Evolutionary conservation across 2,797 vertebrate genomes (phyloP), one percentile per base, ranked within the genome.

Genomic region (Amblyopsis hoosieri): DNA sequence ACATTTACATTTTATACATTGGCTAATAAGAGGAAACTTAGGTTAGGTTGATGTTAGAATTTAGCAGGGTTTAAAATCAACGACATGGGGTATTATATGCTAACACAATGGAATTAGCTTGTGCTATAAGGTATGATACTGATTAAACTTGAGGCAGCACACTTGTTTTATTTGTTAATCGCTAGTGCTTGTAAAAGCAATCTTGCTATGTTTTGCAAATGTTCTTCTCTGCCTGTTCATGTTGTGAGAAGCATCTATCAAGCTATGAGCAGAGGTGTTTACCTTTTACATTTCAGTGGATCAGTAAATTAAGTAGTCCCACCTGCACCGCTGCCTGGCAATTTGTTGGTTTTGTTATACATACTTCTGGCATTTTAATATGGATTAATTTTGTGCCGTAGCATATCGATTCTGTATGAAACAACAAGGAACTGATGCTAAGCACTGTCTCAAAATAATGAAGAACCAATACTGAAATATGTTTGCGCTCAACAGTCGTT

Each of bases 201-300:
- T 65, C 11, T 50, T 29, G 42, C 15, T 29, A 64, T 61, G 64
- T 72, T 77, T 66, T 61, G 48, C 48, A 29, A 66, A 51, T n/a
- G 37, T 51, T 56, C 51, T 49, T 42, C 64, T 33, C 76, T 85
- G 85, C 86, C 87, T 11, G 56, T 81, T 86, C 77, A 62, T 73
- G 75, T 87, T 82, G 71, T 61, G 49, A 66, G 60, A 62, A 57
- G 64, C 79, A 89, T 89, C 72, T 61, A 84, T 89, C 90, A 89
- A 64, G 49, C 55, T 75, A 42, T 61, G 71, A 83, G 69, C 71
- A 52, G 50, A 64, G 70, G 75, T 74, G 42, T 62, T 72, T 61
- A 69, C 51, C 60, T 50, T 76, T 83, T 57, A 72, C 62, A 85
- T 86, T 77, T 64, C 65, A 31, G 74, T 71, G 82, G 80, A 84